Percentiles rank a stretch among this genome's conserved stretches.
phyloP scores from a whole-genome alignment of 2,113 vertebrate species.

The Agelaius phoeniceus region DNA sequence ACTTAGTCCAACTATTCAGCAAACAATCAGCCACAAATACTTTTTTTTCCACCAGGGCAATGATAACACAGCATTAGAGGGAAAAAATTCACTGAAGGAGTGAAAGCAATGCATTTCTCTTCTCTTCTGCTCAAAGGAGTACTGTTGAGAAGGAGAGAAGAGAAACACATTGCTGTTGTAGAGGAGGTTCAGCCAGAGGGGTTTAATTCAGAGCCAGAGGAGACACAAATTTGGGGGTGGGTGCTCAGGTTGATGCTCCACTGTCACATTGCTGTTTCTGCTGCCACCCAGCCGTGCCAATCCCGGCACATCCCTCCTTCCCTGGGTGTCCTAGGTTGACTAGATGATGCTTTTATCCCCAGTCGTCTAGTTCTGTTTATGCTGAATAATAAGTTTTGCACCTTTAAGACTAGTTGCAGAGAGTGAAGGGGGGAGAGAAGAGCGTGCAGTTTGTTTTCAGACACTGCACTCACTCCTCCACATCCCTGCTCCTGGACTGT shows the following conservation, averaged over 20 bases:
- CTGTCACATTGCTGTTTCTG: rapidly evolving
- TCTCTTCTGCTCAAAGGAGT: background rate
- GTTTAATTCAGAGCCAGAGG: background rate
- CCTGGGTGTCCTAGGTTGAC: background rate
- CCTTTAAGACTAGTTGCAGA: no score
- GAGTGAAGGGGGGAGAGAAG: no score
- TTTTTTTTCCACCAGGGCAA: background rate
- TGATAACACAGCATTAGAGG: rapidly evolving
- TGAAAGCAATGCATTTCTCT: no score
- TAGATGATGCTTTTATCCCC: no score
- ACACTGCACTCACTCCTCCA: no score
- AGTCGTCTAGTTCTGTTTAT: no score
- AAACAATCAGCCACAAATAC: background rate
- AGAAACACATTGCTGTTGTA: background rate
- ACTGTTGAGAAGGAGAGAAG: no score
- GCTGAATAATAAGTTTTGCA: no score
- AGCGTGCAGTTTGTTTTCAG: no score
- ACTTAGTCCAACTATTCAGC: background rate
- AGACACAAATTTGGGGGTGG: no score
- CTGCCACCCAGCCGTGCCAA: rapidly evolving
- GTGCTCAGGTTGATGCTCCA: rapidly evolving
- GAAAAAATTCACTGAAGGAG: background rate
- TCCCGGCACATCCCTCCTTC: background rate
- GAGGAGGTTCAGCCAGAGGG: background rate
- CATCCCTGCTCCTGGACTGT: no score